Conservation (phyloP, 2,888 invertebrate genomes). For the Himalopsyche anomala region DNA sequence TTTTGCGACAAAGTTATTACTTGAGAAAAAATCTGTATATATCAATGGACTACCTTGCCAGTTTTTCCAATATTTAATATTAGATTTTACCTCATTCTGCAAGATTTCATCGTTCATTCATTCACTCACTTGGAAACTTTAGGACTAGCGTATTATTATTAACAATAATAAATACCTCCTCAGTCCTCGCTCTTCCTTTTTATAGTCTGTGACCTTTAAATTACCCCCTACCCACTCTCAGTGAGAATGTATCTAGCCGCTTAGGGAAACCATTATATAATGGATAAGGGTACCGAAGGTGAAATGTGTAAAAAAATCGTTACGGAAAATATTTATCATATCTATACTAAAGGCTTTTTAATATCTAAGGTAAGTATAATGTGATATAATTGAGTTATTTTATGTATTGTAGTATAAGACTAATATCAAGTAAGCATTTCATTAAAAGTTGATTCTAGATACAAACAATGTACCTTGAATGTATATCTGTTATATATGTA, state of each 20-base stretch:
- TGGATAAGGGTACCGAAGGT: neutral
- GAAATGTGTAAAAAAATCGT: neutral
- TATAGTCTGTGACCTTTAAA: neutral
- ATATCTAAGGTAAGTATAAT: too few relatives aligned
- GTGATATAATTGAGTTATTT: too few relatives aligned
- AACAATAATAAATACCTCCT: neutral
- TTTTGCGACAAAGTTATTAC: too few relatives aligned
- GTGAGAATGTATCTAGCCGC: neutral
- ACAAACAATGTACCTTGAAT: too few relatives aligned
- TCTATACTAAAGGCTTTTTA: too few relatives aligned
- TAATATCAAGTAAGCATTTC: too few relatives aligned
- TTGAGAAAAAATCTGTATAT: too few relatives aligned
- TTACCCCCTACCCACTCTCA: neutral
- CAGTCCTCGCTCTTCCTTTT: too few relatives aligned
- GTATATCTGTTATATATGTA: too few relatives aligned
- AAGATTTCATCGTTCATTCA: neutral
- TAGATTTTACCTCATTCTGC: neutral
- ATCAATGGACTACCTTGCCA: neutral
- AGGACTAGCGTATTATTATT: neutral
- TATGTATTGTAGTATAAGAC: too few relatives aligned
- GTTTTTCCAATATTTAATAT: slow-evolving; percentile 28
- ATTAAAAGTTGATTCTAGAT: too few relatives aligned
- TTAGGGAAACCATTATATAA: neutral
- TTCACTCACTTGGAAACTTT: slow-evolving; percentile 14
- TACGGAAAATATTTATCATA: too few relatives aligned